Evolutionary conservation across 2,888 invertebrate species (phyloP).

Genomic region (Syritta pipiens): DNA sequence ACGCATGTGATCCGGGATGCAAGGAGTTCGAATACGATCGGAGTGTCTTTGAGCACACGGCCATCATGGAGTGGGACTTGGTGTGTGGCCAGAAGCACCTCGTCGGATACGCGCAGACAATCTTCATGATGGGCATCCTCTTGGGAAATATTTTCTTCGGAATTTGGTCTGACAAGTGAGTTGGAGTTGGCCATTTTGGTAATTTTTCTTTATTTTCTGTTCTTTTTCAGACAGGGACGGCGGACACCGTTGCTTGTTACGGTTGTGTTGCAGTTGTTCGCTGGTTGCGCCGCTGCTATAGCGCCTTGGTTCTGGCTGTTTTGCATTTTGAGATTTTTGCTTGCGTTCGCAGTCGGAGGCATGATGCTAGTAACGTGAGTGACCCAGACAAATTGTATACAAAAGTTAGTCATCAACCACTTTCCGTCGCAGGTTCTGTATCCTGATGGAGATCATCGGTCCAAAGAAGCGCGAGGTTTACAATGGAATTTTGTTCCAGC

Average conservation of each 20-base stretch:
- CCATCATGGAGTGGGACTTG: conserved; percentile 86
- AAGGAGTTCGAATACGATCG: conserved; percentile 82
- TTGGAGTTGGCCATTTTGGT: conserved; percentile 7
- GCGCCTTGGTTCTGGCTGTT: conserved; percentile 84
- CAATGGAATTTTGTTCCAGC: conserved; percentile 81
- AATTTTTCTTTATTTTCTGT: too few species aligned
- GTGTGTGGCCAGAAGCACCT: conserved; percentile 85
- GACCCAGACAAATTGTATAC: conserved; percentile 50
- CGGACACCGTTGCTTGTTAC: conserved; percentile 85
- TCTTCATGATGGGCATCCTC: conserved; percentile 88
- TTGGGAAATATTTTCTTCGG: conserved; percentile 87
- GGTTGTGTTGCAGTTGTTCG: conserved; percentile 84
- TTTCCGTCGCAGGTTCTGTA: conserved; percentile 81
- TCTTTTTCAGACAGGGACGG: conserved; percentile 85
- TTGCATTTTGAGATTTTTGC: conserved; percentile 84
- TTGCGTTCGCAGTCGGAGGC: conserved; percentile 87
- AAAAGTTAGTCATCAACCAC: background rate
- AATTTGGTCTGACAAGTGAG: conserved; percentile 86
- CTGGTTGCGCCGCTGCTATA: conserved; percentile 85
- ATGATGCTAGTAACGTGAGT: conserved; percentile 84
- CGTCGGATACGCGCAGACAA: conserved; percentile 85
- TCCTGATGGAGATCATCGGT: conserved; percentile 84
- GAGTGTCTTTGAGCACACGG: conserved; percentile 84
- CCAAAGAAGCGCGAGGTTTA: conserved; percentile 37
- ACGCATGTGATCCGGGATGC: conserved; percentile 81